A percentile compares a stretch with the other conserved stretches of the same genome.
phyloP scores from a whole-genome alignment of 2,797 vertebrate genomes.

The Adrianichthys oophorus region DNA sequence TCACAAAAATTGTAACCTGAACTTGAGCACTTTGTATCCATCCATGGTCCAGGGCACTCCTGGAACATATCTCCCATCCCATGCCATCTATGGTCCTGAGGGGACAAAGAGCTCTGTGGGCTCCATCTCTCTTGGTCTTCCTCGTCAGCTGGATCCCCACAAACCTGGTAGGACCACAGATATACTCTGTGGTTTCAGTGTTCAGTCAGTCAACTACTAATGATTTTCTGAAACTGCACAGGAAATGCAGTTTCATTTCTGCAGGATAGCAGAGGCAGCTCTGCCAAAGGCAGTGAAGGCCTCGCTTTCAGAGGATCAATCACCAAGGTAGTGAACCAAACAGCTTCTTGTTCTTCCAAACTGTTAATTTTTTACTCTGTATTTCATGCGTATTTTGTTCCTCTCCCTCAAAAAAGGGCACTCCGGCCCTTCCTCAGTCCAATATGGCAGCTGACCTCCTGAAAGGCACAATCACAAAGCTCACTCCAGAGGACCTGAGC shows the following conservation, averaged over 20 bases:
- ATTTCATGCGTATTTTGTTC: neutral
- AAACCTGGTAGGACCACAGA: slow-evolving; percentile 86
- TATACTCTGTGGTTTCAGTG: neutral
- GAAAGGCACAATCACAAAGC: slow-evolving; percentile 89
- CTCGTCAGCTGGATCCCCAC: slow-evolving; percentile 90
- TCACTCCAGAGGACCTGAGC: slow-evolving; percentile 87
- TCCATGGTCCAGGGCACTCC: slow-evolving; percentile 87
- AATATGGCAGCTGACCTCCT: slow-evolving; percentile 89
- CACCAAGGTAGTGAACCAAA: slow-evolving; percentile 83
- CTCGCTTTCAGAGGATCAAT: slow-evolving; percentile 88
- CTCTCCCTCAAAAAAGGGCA: slow-evolving; percentile 80
- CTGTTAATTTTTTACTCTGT: neutral
- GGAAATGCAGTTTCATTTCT: slow-evolving; percentile 79
- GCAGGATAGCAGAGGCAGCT: slow-evolving; percentile 88
- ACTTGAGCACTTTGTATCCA: slow-evolving; percentile 2
- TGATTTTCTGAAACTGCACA: slow-evolving; percentile 27
- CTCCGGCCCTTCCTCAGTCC: slow-evolving; percentile 88
- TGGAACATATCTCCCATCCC: slow-evolving; percentile 93
- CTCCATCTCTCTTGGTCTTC: slow-evolving; percentile 95
- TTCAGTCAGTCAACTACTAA: neutral
- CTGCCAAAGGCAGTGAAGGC: slow-evolving; percentile 84
- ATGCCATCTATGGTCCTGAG: slow-evolving; percentile 88
- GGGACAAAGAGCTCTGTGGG: slow-evolving; percentile 89
- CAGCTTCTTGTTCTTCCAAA: neutral
- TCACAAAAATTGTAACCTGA: slow-evolving; percentile 10